phyloP scores from a whole-genome alignment of 2,113 vertebrate species.

The Candoia aspera region DNA sequence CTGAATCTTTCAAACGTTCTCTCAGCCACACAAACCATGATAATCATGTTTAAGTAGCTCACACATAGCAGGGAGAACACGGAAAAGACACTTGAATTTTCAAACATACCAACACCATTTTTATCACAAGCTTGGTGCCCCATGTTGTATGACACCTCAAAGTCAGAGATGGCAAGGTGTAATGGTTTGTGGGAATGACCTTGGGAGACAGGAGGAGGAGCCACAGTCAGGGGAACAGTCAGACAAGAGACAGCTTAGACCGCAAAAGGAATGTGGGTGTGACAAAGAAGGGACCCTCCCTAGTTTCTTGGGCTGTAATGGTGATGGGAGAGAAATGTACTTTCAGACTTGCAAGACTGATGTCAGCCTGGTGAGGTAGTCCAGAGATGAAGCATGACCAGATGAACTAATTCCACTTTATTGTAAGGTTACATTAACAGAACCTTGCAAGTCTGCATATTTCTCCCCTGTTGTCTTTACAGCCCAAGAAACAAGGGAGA shows the following conservation, averaged over 20 bases:
- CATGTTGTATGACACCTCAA: neutral
- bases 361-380: neutral
- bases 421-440: too few species aligned
- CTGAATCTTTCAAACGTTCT: neutral
- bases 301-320: neutral
- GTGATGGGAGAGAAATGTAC: neutral
- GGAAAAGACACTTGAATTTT: neutral
- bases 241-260: neutral
- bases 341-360: neutral
- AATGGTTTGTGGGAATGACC: neutral
- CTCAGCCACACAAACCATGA: neutral
- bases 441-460: too few species aligned
- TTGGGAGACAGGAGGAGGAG: neutral
- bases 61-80: neutral
- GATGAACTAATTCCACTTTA: too few species aligned
- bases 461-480: too few species aligned
- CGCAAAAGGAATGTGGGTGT: neutral
- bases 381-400: too few species aligned
- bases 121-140: neutral
- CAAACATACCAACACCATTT: neutral
- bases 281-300: neutral
- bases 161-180: neutral
- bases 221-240: neutral
- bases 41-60: neutral
- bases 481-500: too few species aligned